phyloP scores from a whole-genome alignment of 2,888 invertebrate species.

The Vannuccia rotundouncinata region DNA sequence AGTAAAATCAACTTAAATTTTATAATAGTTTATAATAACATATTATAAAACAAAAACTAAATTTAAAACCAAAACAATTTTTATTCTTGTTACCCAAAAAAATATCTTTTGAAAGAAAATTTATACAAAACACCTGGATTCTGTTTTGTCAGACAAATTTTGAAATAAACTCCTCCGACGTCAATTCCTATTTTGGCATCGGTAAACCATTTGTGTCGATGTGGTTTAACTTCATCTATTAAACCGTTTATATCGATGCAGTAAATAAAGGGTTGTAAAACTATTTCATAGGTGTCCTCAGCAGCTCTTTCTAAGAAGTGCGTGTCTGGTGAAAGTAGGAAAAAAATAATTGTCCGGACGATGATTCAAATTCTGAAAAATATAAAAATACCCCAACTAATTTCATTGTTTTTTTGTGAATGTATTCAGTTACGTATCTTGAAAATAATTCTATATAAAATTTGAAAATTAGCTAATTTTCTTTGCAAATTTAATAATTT shows the following conservation, averaged over 20 bases:
- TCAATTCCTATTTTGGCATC: too few species aligned
- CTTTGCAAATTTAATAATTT: neutral
- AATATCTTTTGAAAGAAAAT: too few species aligned
- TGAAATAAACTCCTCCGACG: too few species aligned
- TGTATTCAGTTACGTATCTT: neutral
- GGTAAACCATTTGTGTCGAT: slow-evolving; percentile 5
- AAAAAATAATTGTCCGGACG: slow-evolving; percentile 22
- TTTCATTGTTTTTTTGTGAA: neutral
- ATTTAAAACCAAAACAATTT: too few species aligned
- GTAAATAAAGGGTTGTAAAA: slow-evolving; percentile 10
- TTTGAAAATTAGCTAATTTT: neutral
- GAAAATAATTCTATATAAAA: neutral
- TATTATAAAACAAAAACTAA: too few species aligned
- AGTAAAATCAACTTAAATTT: too few species aligned
- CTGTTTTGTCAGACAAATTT: too few species aligned
- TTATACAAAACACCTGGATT: too few species aligned
- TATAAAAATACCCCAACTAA: neutral
- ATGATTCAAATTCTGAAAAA: slow-evolving; percentile 8
- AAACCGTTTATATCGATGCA: slow-evolving; percentile 16
- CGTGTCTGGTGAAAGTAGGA: slow-evolving; percentile 8
- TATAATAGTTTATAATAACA: too few species aligned
- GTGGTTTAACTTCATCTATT: slow-evolving; percentile 6
- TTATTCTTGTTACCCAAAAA: too few species aligned
- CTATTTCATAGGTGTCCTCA: neutral
- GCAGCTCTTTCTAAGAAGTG: slow-evolving; percentile 12